Evolutionary conservation across 53 echinoderm and acorn worm species (phyloP).

Genomic region (Patiria pectinifera): DNA sequence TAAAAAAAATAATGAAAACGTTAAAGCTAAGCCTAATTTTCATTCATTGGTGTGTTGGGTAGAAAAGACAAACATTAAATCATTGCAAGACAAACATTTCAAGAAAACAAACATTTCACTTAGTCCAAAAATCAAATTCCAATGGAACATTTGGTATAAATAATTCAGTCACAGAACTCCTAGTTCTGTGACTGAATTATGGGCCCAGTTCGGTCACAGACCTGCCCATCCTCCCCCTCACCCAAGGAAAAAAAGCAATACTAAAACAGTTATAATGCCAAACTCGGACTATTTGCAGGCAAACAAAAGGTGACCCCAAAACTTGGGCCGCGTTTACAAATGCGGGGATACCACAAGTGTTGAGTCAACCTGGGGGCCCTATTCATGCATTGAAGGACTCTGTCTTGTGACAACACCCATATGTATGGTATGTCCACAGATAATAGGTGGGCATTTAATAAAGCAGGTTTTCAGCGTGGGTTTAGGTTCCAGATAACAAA

Average conservation of each 20-base stretch:
- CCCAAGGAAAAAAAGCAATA: background rate
- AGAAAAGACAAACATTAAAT: no score
- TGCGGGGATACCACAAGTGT: slow-evolving; percentile 45
- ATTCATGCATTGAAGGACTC: background rate
- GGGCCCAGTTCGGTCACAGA: background rate
- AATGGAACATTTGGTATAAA: no score
- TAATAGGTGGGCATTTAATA: background rate
- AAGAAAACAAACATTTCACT: no score
- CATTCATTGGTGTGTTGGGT: no score
- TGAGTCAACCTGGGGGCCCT: slow-evolving; percentile 9
- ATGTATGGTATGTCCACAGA: background rate
- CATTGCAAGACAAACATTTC: no score
- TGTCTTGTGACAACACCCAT: background rate
- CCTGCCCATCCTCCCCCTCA: background rate
- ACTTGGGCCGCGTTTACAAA: background rate
- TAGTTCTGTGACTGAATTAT: no score
- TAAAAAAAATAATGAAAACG: no score
- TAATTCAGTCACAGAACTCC: no score
- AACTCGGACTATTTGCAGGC: background rate
- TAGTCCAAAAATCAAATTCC: no score
- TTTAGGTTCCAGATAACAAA: background rate
- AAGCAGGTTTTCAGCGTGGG: background rate
- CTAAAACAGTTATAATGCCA: background rate
- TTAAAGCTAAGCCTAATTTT: no score
- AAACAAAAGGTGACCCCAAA: slow-evolving; percentile 12